These are phyloP conservation scores for Pristionchus fissidentatus DNA, from an alignment of 2,888 invertebrate species.

Conservation along the genomic window DNA sequence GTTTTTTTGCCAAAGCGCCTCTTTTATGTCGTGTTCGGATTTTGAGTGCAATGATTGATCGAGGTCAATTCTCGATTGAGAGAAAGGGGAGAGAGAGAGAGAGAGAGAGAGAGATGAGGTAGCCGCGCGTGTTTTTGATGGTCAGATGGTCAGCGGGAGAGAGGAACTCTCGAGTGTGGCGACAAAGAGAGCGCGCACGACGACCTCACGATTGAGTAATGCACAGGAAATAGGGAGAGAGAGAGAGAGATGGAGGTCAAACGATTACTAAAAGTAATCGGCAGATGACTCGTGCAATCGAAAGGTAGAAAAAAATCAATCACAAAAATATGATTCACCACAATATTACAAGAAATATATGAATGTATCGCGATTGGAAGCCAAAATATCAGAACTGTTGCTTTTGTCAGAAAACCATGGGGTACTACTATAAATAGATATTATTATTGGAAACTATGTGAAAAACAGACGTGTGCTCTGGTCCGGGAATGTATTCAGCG, in stretches of 20 bases:
- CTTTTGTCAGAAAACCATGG: too few relatives aligned
- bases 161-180: slow-evolving; percentile 3
- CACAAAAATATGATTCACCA: too few relatives aligned
- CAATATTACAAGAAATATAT: too few relatives aligned
- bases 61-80: slow-evolving; percentile 40
- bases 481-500: slow-evolving; percentile 52
- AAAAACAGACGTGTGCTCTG: slow-evolving; percentile 54
- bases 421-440: too few relatives aligned
- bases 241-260: slow-evolving; percentile 13
- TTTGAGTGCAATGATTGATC: slow-evolving; percentile 13
- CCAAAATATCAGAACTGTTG: too few relatives aligned
- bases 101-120: slow-evolving; percentile 4
- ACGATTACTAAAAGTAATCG: neutral
- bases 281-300: neutral
- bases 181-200: neutral
- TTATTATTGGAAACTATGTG: neutral
- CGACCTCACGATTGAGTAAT: slow-evolving; percentile 38
- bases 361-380: too few relatives aligned
- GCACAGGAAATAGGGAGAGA: neutral
- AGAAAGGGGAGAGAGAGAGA: neutral
- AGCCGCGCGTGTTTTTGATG: slow-evolving; percentile 5
- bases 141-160: slow-evolving; percentile 26
- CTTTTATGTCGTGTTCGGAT: slow-evolving; percentile 5
- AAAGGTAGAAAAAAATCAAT: neutral
- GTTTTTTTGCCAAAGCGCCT: neutral